Evolutionary conservation across 2,113 vertebrate species (phyloP), one percentile per base, ranked within the genome.

Genomic region (Pleuronectes platessa): DNA sequence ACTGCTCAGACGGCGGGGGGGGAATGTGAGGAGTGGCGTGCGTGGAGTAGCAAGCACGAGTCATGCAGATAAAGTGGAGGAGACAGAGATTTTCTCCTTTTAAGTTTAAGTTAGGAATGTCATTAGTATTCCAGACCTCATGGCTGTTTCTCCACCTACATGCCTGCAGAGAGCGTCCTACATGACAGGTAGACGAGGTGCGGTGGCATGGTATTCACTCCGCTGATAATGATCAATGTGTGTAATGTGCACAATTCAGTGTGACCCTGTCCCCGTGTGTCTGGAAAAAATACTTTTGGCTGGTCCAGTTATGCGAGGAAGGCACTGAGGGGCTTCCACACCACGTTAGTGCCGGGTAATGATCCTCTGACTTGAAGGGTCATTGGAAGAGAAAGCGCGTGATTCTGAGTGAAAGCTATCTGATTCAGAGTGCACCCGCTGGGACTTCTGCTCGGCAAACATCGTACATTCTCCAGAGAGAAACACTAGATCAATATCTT

Each of bases 141-240:
- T 40, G 42, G 51, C 31, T 31, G 69, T 54, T 75, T 20, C 53
- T 11, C 42, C 27, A 53, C 61, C 27, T 49, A 8, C 31, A 56
- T 7, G 8, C 77, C 26, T 65, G 37, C 47, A 23, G 55, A 59
- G 61, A 74, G 35, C 20, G 5, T 40, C 63, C 61, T 15, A 24
- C 18, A 53, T 45, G 76, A 76, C 64, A 66, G 64, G 14, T 0
- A 31, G 31, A 31, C 31, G 31, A 31, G 31, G 6, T 1, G 6
- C 31, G 1, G 56, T 40, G 17, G 27, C 31, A 2, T 13, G 40
- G 42, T 45, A 23, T 12, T 64, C 47, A 1, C 24, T 61, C 55
- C 15, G 0, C 63, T 71, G 77, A 69, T 71, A 71, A 0, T 69
- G 67, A 88, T 78, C 60, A 78, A 83, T 83, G 76, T 67, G 59